A percentile compares a stretch with the other conserved stretches of the same genome.
Evolutionary conservation across 2,797 vertebrate genomes (phyloP).

Genomic region (Carduelis carduelis): DNA sequence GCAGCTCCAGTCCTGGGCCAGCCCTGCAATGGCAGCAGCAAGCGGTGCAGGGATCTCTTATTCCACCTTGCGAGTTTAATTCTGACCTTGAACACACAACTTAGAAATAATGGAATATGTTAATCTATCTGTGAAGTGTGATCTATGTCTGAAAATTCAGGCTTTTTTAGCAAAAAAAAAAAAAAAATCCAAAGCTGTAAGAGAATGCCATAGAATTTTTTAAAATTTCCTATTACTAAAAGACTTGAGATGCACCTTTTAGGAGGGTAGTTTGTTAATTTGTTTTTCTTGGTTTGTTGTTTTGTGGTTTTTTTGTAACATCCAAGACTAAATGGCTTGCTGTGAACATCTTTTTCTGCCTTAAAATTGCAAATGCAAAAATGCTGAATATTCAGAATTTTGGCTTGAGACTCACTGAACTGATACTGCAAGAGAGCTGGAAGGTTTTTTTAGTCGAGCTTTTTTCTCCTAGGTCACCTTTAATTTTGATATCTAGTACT

Average conservation of each 20-base stretch:
- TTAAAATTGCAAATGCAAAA: slow-evolving; percentile 27
- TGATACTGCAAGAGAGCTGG: neutral
- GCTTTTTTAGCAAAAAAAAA: neutral
- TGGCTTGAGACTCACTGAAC: neutral
- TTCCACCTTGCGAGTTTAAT: rapidly evolving
- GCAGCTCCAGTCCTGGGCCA: neutral
- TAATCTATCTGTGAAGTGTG: neutral
- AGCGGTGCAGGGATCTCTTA: neutral
- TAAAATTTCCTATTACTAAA: neutral
- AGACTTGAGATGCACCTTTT: neutral
- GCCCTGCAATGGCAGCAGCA: neutral
- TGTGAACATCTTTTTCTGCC: slow-evolving; percentile 15
- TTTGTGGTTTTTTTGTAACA: neutral
- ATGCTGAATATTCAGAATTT: neutral
- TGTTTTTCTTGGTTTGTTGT: neutral
- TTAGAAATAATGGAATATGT: neutral
- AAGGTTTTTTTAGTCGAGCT: neutral
- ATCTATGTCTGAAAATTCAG: neutral
- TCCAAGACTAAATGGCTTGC: neutral
- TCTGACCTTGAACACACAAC: neutral
- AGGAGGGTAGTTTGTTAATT: neutral
- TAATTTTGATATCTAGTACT: neutral
- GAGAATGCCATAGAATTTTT: neutral
- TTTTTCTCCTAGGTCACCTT: neutral
- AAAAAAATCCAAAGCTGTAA: neutral